Conservation (phyloP, 1,140 invertebrate genomes). For the Sinonovacula constricta region DNA sequence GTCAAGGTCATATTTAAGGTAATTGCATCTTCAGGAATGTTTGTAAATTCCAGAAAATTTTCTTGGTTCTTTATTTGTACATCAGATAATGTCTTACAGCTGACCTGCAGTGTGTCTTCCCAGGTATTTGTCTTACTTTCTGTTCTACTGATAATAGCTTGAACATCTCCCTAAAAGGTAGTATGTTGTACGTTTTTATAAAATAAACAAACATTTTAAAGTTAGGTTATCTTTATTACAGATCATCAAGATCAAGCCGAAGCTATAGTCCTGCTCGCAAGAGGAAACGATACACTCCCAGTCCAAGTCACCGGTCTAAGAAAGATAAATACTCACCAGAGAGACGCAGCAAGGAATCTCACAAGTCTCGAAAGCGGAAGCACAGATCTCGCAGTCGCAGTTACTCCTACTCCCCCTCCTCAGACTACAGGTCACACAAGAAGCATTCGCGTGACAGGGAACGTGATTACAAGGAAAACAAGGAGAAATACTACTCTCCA, state of each 20-base stretch:
- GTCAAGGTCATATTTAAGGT: too few relatives aligned
- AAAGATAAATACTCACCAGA: constrained; percentile 61
- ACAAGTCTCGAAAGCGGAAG: constrained; percentile 53
- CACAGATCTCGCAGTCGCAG: constrained; percentile 60
- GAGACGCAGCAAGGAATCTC: constrained; percentile 32
- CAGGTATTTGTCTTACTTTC: too few relatives aligned
- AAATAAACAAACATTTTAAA: too few relatives aligned
- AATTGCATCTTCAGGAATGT: too few relatives aligned
- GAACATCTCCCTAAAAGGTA: too few relatives aligned
- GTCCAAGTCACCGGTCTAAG: constrained; percentile 53
- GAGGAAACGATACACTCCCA: constrained; percentile 49
- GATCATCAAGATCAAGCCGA: constrained; percentile 58
- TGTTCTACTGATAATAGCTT: too few relatives aligned
- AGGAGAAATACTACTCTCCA: constrained; percentile 57
- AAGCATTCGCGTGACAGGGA: constrained; percentile 63
- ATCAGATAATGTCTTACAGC: too few relatives aligned
- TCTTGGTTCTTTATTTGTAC: too few relatives aligned
- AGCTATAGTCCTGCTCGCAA: constrained; percentile 60
- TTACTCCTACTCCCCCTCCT: constrained; percentile 56
- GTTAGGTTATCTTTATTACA: constrained; percentile 41
- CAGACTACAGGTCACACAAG: constrained; percentile 64
- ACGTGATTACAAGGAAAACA: constrained; percentile 56
- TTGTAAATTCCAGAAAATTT: too few relatives aligned
- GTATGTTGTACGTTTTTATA: too few relatives aligned
- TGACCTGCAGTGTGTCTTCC: too few relatives aligned